Evolutionary conservation across 2,888 invertebrate species (phyloP), one percentile per base, ranked within the genome.

Genomic region (Macaria liturata): DNA sequence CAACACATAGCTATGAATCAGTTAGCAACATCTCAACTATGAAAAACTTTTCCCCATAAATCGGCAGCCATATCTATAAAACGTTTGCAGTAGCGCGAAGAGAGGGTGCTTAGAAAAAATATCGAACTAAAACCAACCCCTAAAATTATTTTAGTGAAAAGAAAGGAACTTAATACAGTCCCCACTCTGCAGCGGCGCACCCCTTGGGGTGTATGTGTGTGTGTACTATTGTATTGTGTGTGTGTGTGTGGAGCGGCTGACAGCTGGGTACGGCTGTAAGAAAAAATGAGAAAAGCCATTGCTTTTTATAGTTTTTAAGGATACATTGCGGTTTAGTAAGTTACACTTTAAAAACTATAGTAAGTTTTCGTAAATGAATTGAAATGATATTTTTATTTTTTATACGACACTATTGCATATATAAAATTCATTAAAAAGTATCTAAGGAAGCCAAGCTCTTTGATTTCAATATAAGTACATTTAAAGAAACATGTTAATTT

Each of bases 71-170:
- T 90, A 87, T 88, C 84, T 86, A 85, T n/a, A 86, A 86, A 80
- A 84, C 79, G 82, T 80, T 86, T 88, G 88, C 87, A 76, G 79
- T 76, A 77, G 77, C 76, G 66, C 68, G 74, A 45, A 60, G 48
- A 32, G 76, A 72, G 80, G 79, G 78, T 83, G 83, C 84, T 83
- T 74, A 76, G 80, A 87, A 90, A 89, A 90, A 85, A 91, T 87
- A 89, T 88, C 84, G 83, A 87, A 91, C 88, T 89, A 88, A 84
- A 91, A 86, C 87, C 89, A 88, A 83, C 91, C 91, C 91, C 89
- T 88, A 90, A 91, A 91, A 91, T 91, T 88, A 91, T 91, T 91
- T 91, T 91, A 91, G 91, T 90, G 91, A 88, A 91, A 91, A 91
- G 91, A 91, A 91, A 89, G 90, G 88, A 91, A 91, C 91, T 91